A percentile compares a stretch with the other conserved stretches of the same genome.
phyloP scores from a whole-genome alignment of 1,140 invertebrate genomes.

The Bradysia coprophila region DNA sequence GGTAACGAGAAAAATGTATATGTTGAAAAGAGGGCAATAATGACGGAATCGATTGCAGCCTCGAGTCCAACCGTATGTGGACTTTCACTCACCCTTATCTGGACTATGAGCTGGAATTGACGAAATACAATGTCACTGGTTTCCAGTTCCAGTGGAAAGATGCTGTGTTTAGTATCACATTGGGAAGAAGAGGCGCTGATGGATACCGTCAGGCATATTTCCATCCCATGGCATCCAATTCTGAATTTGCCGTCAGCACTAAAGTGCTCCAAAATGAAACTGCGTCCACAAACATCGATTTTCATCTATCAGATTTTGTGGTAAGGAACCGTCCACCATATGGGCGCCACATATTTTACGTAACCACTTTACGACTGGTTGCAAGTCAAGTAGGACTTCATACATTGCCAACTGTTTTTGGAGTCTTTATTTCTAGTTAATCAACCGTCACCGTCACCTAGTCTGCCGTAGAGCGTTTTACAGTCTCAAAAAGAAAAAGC shows the following conservation, averaged over 20 bases:
- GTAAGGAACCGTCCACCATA: no score
- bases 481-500: no score
- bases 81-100: slow-evolving; percentile 52
- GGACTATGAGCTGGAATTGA: slow-evolving; percentile 43
- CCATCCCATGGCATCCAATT: slow-evolving; percentile 41
- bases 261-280: slow-evolving; percentile 36
- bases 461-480: no score
- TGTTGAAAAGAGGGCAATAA: slow-evolving; percentile 46
- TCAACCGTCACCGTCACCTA: no score
- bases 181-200: slow-evolving; percentile 30
- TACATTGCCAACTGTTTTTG: no score
- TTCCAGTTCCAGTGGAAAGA: slow-evolving; percentile 51
- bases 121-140: slow-evolving; percentile 44
- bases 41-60: slow-evolving; percentile 13
- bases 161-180: slow-evolving; percentile 45
- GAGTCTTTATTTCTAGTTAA: no score
- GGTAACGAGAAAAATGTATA: slow-evolving; percentile 31
- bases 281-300: no score
- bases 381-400: no score
- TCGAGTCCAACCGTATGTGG: slow-evolving; percentile 42
- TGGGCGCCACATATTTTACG: no score
- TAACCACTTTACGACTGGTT: no score
- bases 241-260: slow-evolving; percentile 45
- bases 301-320: no score
- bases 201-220: slow-evolving; percentile 41